Conservation (phyloP, 2,113 vertebrate species). For the Rhea pennata region DNA sequence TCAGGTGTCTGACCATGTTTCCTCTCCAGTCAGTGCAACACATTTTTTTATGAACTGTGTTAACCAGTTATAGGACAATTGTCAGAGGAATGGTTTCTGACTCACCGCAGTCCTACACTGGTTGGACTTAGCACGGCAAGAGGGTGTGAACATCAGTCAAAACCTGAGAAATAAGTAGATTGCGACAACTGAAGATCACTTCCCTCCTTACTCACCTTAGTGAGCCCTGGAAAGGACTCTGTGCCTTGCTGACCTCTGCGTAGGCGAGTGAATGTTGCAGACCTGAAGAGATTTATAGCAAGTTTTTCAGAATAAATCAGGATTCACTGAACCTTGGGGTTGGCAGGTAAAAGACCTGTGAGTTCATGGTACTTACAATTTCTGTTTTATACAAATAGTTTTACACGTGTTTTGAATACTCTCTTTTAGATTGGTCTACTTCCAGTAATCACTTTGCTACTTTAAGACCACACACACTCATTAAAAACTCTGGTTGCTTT, state of each 20-base stretch:
- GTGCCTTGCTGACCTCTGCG: accelerated
- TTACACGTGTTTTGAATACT: neutral
- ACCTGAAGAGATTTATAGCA: neutral
- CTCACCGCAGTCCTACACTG: neutral
- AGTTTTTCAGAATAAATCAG: neutral
- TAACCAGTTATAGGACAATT: constrained; percentile 12
- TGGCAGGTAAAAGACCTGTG: neutral
- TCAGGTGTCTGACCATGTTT: neutral
- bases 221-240: neutral
- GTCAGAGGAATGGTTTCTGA: neutral
- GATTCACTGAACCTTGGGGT: neutral
- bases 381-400: neutral
- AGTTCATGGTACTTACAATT: neutral
- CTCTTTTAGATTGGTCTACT: neutral
- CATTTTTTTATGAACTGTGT: neutral
- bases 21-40: neutral
- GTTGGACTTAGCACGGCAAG: neutral
- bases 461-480: constrained; percentile 1
- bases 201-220: neutral
- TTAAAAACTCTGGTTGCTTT: neutral
- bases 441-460: neutral
- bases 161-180: neutral
- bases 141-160: neutral
- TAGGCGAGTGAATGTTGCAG: neutral
- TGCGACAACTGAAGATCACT: neutral